Evolutionary conservation across 2,888 invertebrate species (phyloP).

Genomic region (Drosophila infuscata): DNA sequence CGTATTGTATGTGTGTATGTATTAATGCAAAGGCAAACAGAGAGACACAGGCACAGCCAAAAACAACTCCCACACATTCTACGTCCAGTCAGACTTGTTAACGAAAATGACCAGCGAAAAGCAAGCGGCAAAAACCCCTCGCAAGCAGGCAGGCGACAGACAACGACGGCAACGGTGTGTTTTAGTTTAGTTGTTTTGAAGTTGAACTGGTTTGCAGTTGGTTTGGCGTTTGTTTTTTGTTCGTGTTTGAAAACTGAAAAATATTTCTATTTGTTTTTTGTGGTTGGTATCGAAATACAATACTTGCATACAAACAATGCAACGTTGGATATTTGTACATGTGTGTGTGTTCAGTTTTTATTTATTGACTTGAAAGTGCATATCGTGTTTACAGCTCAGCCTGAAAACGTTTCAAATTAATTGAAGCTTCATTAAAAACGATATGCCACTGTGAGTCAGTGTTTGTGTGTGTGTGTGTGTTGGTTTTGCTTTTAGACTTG

Average conservation of each 20-base stretch:
- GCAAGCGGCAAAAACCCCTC: slow-evolving; percentile 48
- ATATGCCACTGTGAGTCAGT: slow-evolving; percentile 18
- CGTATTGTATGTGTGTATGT: background rate
- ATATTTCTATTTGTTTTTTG: slow-evolving; percentile 29
- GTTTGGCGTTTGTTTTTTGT: slow-evolving; percentile 28
- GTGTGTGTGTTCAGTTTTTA: slow-evolving; percentile 7
- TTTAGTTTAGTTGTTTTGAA: slow-evolving; percentile 76
- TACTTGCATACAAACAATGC: slow-evolving; percentile 1
- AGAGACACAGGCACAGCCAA: slow-evolving; percentile 10
- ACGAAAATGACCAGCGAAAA: slow-evolving; percentile 75
- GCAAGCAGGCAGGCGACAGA: slow-evolving; percentile 1
- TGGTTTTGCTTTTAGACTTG: slow-evolving; percentile 1
- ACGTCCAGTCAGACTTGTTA: slow-evolving; percentile 48
- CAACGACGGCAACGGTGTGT: slow-evolving; percentile 42
- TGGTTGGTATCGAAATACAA: slow-evolving; percentile 23
- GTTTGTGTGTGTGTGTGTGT: background rate
- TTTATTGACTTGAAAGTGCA: slow-evolving; percentile 33
- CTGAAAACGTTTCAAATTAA: slow-evolving; percentile 38
- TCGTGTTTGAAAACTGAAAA: slow-evolving; percentile 58
- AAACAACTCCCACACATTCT: slow-evolving; percentile 34
- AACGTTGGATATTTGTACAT: slow-evolving; percentile 12
- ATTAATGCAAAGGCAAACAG: slow-evolving; percentile 27
- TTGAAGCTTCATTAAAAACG: slow-evolving; percentile 56
- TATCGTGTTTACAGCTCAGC: slow-evolving; percentile 39
- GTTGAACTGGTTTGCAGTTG: slow-evolving; percentile 81